phyloP scores from a whole-genome alignment of 1,140 invertebrate species.

The Papilio polyxenes region DNA sequence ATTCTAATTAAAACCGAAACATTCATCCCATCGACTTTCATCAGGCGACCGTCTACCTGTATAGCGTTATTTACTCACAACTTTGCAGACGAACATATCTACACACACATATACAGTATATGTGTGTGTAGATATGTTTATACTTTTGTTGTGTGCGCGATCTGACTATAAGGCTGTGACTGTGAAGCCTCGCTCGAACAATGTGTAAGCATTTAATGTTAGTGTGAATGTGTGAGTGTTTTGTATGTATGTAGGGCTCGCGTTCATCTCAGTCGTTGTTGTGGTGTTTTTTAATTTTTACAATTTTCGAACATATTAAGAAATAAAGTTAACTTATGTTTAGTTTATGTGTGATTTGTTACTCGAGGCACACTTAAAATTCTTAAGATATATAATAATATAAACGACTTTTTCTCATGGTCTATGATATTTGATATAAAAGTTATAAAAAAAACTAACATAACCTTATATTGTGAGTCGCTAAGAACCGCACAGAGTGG shows the following conservation, averaged over 20 bases:
- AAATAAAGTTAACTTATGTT: constrained; percentile 4
- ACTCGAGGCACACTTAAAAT: not conserved
- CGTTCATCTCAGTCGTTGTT: constrained; percentile 19
- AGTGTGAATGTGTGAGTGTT: not conserved
- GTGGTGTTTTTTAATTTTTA: constrained; percentile 22
- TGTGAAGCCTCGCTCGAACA: constrained; percentile 30
- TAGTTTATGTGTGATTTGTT: not conserved
- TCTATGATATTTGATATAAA: no score
- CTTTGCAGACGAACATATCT: constrained; percentile 49
- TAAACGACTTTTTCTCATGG: not conserved
- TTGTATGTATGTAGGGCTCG: constrained; percentile 16
- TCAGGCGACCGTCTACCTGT: constrained; percentile 66
- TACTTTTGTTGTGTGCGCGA: constrained; percentile 29
- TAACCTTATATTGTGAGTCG: no score
- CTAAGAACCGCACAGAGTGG: no score
- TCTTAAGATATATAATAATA: not conserved
- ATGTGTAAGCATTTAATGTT: constrained; percentile 10
- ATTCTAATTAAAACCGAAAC: constrained; percentile 68
- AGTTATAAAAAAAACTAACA: no score
- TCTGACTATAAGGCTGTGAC: not conserved
- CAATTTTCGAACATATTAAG: constrained; percentile 4
- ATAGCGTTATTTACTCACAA: constrained; percentile 54
- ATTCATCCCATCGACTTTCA: constrained; percentile 69
- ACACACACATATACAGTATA: not conserved
- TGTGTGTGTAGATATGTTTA: constrained; percentile 38